Evolutionary conservation across 1,140 invertebrate species (phyloP).

Genomic region (Idris sp.): DNA sequence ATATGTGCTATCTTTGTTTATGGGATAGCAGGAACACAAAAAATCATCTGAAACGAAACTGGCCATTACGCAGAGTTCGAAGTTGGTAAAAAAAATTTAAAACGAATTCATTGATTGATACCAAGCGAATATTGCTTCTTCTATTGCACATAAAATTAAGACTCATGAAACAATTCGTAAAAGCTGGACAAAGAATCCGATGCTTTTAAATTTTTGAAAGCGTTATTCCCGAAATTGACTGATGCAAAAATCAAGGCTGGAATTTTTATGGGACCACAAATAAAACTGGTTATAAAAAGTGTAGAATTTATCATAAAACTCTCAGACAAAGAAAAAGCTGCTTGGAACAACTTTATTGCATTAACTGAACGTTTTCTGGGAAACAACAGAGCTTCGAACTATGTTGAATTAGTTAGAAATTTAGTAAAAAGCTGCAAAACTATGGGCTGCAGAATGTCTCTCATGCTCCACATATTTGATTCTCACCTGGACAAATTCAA

Average conservation of each 20-base stretch:
- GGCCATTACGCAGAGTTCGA: constrained; percentile 63
- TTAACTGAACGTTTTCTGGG: constrained; percentile 22
- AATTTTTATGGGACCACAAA: constrained; percentile 67
- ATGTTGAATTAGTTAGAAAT: constrained; percentile 2
- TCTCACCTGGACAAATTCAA: constrained; percentile 70
- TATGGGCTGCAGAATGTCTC: constrained; percentile 72
- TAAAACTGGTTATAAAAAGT: constrained; percentile 63
- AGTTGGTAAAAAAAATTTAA: constrained; percentile 65
- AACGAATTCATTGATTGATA: constrained; percentile 63
- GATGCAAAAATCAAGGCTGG: constrained; percentile 67
- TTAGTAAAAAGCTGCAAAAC: constrained; percentile 49
- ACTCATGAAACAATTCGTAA: constrained; percentile 68
- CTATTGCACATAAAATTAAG: constrained; percentile 73
- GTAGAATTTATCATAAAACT: constrained; percentile 49
- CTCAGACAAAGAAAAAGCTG: constrained; percentile 36
- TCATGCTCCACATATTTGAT: constrained; percentile 71
- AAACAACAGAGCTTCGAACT: constrained; percentile 1
- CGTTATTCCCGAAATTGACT: constrained; percentile 65
- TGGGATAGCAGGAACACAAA: constrained; percentile 72
- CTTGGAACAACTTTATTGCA: constrained; percentile 19
- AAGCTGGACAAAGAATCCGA: constrained; percentile 66
- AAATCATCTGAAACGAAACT: constrained; percentile 61
- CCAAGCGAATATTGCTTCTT: constrained; percentile 66
- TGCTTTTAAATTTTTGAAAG: constrained; percentile 65
- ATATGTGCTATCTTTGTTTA: constrained; percentile 71